Evolutionary conservation across 2,888 invertebrate species (phyloP).

Genomic region (Hedychridium roseum): DNA sequence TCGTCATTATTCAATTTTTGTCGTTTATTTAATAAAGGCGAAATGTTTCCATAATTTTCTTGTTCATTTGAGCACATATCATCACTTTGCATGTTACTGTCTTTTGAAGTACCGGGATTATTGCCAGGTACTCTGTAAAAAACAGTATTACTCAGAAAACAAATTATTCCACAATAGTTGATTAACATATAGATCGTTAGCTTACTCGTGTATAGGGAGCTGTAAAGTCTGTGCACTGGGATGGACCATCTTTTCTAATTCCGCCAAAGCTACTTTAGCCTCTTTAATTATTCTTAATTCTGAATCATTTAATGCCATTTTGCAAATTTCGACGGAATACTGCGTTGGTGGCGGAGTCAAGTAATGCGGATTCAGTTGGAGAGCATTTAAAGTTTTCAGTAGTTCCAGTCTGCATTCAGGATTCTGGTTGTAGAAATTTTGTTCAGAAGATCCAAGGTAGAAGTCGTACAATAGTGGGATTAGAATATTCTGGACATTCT

Average conservation of each 20-base stretch:
- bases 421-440: conserved; percentile 38
- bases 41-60: too few relatives aligned
- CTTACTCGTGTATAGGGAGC: conserved; percentile 35
- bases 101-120: too few relatives aligned
- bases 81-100: too few relatives aligned
- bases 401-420: conserved; percentile 46
- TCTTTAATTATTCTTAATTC: conserved; percentile 41
- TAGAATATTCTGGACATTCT: conserved; percentile 44
- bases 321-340: conserved; percentile 51
- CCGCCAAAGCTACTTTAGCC: conserved; percentile 42
- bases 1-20: too few relatives aligned
- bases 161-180: too few relatives aligned
- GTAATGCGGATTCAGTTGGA: conserved; percentile 50
- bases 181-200: too few relatives aligned
- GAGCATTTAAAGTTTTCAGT: conserved; percentile 42
- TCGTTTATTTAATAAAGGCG: too few relatives aligned
- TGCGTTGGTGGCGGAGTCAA: conserved; percentile 44
- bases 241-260: conserved; percentile 52
- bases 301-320: conserved; percentile 46
- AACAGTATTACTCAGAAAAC: too few relatives aligned
- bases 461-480: conserved; percentile 46
- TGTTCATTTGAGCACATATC: too few relatives aligned
- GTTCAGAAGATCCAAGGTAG: conserved; percentile 38
- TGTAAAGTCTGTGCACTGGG: conserved; percentile 48
- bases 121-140: too few relatives aligned